Evolutionary conservation across 1,140 invertebrate genomes (phyloP).

Genomic region (Aricia agestis): DNA sequence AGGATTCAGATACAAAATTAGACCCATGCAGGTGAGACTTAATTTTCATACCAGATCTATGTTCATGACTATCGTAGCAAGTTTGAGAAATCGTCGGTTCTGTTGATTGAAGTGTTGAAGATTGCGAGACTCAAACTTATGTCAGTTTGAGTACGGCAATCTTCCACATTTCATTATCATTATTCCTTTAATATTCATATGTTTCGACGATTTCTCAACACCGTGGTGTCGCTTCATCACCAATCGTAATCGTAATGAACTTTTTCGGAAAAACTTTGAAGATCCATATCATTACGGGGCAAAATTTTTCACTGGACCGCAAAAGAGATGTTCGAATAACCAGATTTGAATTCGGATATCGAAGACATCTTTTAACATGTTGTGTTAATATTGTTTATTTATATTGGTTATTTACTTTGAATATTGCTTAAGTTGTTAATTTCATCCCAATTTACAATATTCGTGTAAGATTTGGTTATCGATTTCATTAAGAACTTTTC

Average conservation of each 20-base stretch:
- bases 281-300: constrained; percentile 64
- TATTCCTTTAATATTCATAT: constrained; percentile 19
- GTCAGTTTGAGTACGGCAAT: constrained; percentile 47
- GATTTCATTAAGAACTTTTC: constrained; percentile 53
- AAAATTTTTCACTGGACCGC: constrained; percentile 59
- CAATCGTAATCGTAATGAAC: constrained; percentile 31
- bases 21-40: constrained; percentile 77
- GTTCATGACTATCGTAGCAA: constrained; percentile 31
- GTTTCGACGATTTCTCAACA: constrained; percentile 47
- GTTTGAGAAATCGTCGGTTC: constrained; percentile 36
- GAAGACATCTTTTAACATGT: constrained; percentile 47
- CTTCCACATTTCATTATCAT: constrained; percentile 55
- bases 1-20: constrained; percentile 86
- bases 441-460: constrained; percentile 7
- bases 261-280: constrained; percentile 64
- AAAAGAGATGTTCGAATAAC: constrained; percentile 44
- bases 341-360: constrained; percentile 48
- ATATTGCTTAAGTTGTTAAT: neutral
- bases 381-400: constrained; percentile 24
- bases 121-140: constrained; percentile 46
- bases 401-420: neutral
- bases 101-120: constrained; percentile 57
- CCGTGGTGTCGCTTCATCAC: constrained; percentile 51
- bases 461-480: constrained; percentile 37
- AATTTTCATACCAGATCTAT: constrained; percentile 37